Base-by-base conservation (phyloP, 2,113 vertebrate species). In the Lophura nycthemera region DNA sequence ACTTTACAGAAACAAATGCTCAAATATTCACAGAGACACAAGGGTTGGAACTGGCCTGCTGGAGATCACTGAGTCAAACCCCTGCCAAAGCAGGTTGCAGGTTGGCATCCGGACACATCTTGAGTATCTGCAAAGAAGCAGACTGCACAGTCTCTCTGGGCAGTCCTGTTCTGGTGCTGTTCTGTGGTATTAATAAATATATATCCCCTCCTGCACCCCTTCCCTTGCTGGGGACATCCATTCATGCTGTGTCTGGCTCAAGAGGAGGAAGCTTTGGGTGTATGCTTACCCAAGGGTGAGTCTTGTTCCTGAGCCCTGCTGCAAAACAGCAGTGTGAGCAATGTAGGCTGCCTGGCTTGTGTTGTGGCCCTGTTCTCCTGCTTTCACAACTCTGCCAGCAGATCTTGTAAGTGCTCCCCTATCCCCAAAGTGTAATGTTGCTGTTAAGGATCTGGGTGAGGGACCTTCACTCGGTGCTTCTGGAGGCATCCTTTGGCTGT, bases 261-360 rank as follows among this genome's bases (percentile, higher is more conserved):
- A 13, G 29, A 32, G 7, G 65, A 73, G 54, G 40, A n/a, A 82
- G 29, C 48, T 63, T 64, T 57, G 32, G 89, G 36, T 6, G 5
- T n/a, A 36, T 50, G 20, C 30, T 19, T 11, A 47, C 67, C 45
- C 30, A 18, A 3, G 4, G 14, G 15, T 8, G 24, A 29, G 16
- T 57, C 69, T 43, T 48, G 17, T 50, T 88, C 79, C 71, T 32
- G 36, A 47, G 47, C 47, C 47, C 47, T 47, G 47, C 47, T 47
- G 47, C 47, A 6, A 47, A 47, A 18, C 66, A 5, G 7, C 8
- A 3, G 34, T 24, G 8, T 4, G 19, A 69, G 60, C 67, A 8
- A 2, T 8, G 45, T 24, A 4, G 3, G 0, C 32, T 13, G 0
- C 8, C 7, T 22, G 22, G 27, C 2, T 71, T 10, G 0, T 18